Evolutionary conservation across 2,888 invertebrate genomes (phyloP).

Genomic region (Aromia moschata): DNA sequence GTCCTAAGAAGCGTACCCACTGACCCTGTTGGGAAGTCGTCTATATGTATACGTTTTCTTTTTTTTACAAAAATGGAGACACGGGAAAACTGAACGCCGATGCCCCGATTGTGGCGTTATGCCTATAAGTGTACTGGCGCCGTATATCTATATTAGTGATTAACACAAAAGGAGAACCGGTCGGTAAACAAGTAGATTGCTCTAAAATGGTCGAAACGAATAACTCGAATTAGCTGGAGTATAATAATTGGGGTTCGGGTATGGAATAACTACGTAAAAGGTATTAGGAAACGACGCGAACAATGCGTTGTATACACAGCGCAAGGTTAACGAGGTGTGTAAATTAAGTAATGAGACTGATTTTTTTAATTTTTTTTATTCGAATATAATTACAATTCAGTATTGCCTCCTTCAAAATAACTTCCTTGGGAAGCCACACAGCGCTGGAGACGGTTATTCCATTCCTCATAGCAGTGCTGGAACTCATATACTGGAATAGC

Average conservation of each 20-base stretch:
- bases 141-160: conserved; percentile 15
- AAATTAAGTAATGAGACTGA: too few species aligned
- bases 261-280: conserved; percentile 21
- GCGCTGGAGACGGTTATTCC: too few species aligned
- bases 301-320: conserved; percentile 4
- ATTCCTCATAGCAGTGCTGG: too few species aligned
- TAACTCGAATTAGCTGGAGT: conserved; percentile 13
- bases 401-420: too few species aligned
- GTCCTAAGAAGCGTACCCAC: too few species aligned
- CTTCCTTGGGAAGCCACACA: too few species aligned
- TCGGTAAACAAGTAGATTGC: conserved; percentile 9
- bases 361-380: too few species aligned
- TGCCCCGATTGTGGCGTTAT: not conserved
- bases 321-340: too few species aligned
- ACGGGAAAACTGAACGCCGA: not conserved
- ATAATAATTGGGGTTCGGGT: conserved; percentile 22
- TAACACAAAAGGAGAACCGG: conserved; percentile 17
- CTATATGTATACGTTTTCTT: not conserved
- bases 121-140: conserved; percentile 14
- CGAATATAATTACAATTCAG: too few species aligned
- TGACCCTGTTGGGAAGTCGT: not conserved
- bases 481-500: too few species aligned
- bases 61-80: conserved; percentile 11
- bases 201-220: conserved; percentile 6
- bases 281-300: conserved; percentile 22